Evolutionary conservation across 64 coral and sea anemone species (phyloP).

Genomic region (Porites australiensis): DNA sequence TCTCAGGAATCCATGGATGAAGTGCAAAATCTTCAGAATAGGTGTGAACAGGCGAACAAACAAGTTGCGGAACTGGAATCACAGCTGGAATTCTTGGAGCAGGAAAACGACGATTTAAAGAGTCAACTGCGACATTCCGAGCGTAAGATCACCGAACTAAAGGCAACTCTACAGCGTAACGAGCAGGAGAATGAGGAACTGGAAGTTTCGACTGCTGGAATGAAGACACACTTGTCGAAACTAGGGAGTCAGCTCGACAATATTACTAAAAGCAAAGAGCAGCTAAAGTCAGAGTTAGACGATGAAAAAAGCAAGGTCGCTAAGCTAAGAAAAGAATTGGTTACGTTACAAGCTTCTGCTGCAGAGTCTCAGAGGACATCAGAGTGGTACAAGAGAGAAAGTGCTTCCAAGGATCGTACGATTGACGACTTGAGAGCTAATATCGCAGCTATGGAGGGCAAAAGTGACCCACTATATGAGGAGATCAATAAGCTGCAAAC

Average conservation of each 20-base stretch:
- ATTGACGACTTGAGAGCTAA: conserved; percentile 77
- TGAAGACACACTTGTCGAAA: conserved; percentile 88
- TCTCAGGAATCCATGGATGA: conserved; percentile 63
- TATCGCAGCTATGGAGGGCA: conserved; percentile 81
- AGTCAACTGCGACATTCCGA: conserved; percentile 76
- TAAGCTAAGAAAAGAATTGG: conserved; percentile 71
- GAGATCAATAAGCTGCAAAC: conserved; percentile 92
- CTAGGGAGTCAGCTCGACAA: conserved; percentile 79
- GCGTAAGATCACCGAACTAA: conserved; percentile 70
- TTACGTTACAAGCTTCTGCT: conserved; percentile 46
- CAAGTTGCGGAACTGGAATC: conserved; percentile 59
- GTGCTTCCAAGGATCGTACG: conserved; percentile 67
- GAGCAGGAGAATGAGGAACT: conserved; percentile 90
- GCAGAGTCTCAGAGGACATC: conserved; percentile 64
- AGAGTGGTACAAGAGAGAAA: conserved; percentile 81
- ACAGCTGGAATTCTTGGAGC: conserved; percentile 38
- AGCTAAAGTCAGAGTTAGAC: conserved; percentile 77
- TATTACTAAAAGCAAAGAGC: conserved; percentile 58
- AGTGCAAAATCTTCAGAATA: conserved; percentile 45
- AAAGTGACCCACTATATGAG: conserved; percentile 86
- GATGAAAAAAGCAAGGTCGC: conserved; percentile 79
- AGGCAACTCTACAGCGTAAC: conserved; percentile 61
- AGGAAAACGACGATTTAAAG: conserved; percentile 87
- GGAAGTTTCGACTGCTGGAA: conserved; percentile 66
- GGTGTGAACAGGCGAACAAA: conserved; percentile 50